Evolutionary conservation across 2,888 invertebrate species (phyloP), one percentile per base, ranked within the genome.

Genomic region (Tuta absoluta): DNA sequence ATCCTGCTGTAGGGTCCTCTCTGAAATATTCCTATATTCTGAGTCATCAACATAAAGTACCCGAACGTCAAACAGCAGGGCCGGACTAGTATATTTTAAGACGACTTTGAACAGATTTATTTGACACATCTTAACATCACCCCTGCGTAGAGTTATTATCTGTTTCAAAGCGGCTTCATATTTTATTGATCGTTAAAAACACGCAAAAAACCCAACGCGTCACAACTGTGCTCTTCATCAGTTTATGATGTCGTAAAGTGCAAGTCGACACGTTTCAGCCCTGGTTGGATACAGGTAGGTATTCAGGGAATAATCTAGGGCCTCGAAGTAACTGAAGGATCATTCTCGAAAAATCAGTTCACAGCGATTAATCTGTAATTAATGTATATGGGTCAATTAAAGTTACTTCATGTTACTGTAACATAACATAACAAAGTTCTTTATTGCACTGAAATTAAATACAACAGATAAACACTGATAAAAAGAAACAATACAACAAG

Each of bases 201-300:
- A 49, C 33, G 61, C 61, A 61, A 61, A 61, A 62, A 62, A 62
- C 48, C 48, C 49, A 23, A 7, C 21, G n/a, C 28, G 49, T 48
- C 61, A 49, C 45, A 49, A 28, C 19, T 14, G 49, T n/a, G 61
- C 61, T 61, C 33, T 76, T 66, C 71, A 74, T 80, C 75, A 77
- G 72, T 76, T 81, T 79, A 78, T 75, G 69, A 72, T 70, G 72
- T 76, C 80, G 74, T 82, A 81, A 82, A 81, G 76, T 77, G 77
- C 78, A 76, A 76, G 75, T 72, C 78, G 67, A 69, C 68, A 68
- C 67, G 68, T 69, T 70, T 64, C 62, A 24, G 53, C 38, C 48
- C 49, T 49, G 61, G 61, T 49, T 49, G 7, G 17, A n/a, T 5
- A 38, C 58, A 61, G 61, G 33, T 49, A 8, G 11, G 61, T 23